A percentile compares a stretch with the other conserved stretches of the same genome.
Conservation (phyloP, 2,113 vertebrate species). For the Poeciliopsis occidentalis region DNA sequence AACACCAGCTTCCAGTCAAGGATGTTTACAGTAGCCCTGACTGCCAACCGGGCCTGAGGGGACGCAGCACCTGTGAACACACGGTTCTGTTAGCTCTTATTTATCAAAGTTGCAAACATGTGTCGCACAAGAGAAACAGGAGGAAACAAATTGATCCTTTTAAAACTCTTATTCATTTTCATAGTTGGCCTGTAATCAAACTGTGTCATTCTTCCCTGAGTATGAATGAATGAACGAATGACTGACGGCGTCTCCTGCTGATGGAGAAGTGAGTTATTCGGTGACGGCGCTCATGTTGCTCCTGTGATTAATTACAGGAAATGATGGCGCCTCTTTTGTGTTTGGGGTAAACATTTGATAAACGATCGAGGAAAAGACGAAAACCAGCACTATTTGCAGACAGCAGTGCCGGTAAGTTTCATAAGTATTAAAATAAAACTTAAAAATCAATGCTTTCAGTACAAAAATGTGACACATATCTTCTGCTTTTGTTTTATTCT, state of each 20-base stretch:
- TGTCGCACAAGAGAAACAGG: background rate
- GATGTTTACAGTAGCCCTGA: slow-evolving; percentile 98
- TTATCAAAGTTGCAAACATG: background rate
- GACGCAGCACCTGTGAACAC: slow-evolving; percentile 24
- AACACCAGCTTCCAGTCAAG: slow-evolving; percentile 99
- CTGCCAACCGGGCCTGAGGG: slow-evolving; percentile 67
- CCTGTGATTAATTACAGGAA: too few species aligned
- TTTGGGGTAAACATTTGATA: background rate
- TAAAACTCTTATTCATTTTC: background rate
- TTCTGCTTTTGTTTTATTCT: background rate
- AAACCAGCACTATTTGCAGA: background rate
- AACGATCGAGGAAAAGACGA: background rate
- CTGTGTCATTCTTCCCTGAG: background rate
- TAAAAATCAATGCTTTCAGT: too few species aligned
- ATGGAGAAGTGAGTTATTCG: background rate
- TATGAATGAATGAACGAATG: background rate
- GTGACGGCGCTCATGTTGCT: too few species aligned
- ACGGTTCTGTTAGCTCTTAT: background rate
- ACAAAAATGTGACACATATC: background rate
- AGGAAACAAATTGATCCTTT: background rate
- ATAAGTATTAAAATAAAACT: too few species aligned
- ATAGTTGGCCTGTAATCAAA: background rate
- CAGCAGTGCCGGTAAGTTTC: background rate
- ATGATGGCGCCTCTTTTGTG: too few species aligned
- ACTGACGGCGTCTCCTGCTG: background rate